Evolutionary conservation across 1,140 invertebrate genomes (phyloP), one percentile per base, ranked within the genome.

Genomic region (Dolichoris vasculosae): DNA sequence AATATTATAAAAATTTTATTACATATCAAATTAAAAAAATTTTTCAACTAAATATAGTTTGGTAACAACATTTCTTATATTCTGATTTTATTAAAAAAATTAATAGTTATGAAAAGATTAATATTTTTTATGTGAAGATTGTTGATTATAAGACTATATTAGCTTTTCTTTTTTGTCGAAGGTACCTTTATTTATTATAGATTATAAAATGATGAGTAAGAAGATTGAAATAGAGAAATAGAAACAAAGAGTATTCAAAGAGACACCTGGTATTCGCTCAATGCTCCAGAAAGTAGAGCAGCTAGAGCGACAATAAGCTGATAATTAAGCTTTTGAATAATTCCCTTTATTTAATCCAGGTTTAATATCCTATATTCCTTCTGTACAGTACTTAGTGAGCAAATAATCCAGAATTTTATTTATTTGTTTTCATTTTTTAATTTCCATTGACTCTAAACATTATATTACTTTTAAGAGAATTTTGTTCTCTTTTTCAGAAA

Each of bases 271-370:
- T 73, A 46, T 81, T 69, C 9, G 40, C 48, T n/a, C 40, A 89
- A 90, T 88, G 88, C 87, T 83, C 88, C 89, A 86, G 86, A 86
- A 88, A 86, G 86, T 88, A 87, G 87, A 88, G 89, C 87, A 91
- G 87, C 89, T 89, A 89, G 89, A 91, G 88, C 90, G 90, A 91
- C 90, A 89, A 89, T 92, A 92, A 92, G 90, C 91, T 91, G 91
- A 91, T 92, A 91, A 92, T 92, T 92, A 89, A 90, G 90, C 90
- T 91, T 91, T 90, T 90, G 90, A 91, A 91, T 92, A 91, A 91
- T 91, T 92, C 90, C 86, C 84, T 89, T 86, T 87, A 89, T 90
- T 89, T 90, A 90, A 90, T 91, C 89, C 88, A 63, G 87, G 67
- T 76, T 88, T 86, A 86, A 82, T 83, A 84, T 82, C 67, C 80